Evolutionary conservation across 1,140 invertebrate genomes (phyloP).

Genomic region (Vanessa atalanta): DNA sequence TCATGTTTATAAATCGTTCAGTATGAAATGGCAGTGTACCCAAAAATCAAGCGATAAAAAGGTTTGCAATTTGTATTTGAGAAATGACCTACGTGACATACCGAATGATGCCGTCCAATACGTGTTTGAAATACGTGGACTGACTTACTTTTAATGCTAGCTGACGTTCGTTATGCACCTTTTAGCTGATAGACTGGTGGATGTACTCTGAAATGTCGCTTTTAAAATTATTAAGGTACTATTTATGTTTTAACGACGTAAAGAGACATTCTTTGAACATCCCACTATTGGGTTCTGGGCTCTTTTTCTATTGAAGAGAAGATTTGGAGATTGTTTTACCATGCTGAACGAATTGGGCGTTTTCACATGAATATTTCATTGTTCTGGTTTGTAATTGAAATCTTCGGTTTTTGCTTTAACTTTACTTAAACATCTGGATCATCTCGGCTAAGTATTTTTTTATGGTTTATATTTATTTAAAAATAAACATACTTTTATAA

Average conservation of each 20-base stretch:
- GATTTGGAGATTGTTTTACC: neutral
- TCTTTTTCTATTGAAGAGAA: too few species aligned
- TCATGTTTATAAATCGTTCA: slow-evolving; percentile 13
- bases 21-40: neutral
- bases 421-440: too few species aligned
- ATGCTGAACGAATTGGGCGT: too few species aligned
- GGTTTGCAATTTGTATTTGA: slow-evolving; percentile 28
- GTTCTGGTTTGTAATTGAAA: too few species aligned
- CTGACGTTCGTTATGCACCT: slow-evolving; percentile 35
- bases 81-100: slow-evolving; percentile 34
- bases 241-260: neutral
- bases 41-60: slow-evolving; percentile 20
- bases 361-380: too few species aligned
- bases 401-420: too few species aligned
- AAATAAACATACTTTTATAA: too few species aligned
- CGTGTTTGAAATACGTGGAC: slow-evolving; percentile 35
- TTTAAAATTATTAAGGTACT: neutral
- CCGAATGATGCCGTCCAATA: slow-evolving; percentile 31
- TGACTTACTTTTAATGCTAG: slow-evolving; percentile 21
- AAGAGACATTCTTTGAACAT: too few species aligned
- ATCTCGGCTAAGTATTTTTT: too few species aligned
- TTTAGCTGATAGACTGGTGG: slow-evolving; percentile 6
- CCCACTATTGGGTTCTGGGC: too few species aligned
- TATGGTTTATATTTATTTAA: too few species aligned
- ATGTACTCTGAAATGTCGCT: slow-evolving; percentile 8